These are phyloP conservation scores for Gonocerus acuteangulatus DNA, from an alignment of 2,888 invertebrate species.

Conservation along the genomic window DNA sequence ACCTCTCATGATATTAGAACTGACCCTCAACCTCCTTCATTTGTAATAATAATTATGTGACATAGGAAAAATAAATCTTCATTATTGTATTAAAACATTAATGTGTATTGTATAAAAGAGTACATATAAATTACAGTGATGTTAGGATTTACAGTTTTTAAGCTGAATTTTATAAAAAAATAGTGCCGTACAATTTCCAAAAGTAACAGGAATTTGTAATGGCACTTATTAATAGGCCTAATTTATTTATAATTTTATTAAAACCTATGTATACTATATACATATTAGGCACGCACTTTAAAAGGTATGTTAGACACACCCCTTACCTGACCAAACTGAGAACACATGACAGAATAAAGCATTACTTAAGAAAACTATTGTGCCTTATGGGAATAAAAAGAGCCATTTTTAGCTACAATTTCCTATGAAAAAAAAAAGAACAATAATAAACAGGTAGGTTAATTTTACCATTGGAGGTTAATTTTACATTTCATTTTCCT, in stretches of 20 bases:
- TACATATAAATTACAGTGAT: conserved; percentile 26
- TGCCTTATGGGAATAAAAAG: conserved; percentile 13
- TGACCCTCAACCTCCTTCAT: too few species aligned
- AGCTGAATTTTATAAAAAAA: conserved; percentile 25
- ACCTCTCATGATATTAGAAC: too few species aligned
- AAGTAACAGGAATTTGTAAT: conserved; percentile 1
- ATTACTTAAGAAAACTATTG: background rate
- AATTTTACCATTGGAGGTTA: too few species aligned
- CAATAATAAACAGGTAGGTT: background rate
- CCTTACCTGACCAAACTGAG: conserved; percentile 5
- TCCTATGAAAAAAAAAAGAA: background rate
- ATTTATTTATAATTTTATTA: background rate
- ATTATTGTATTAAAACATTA: conserved; percentile 17
- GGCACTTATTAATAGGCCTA: conserved; percentile 16
- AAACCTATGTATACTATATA: conserved; percentile 18
- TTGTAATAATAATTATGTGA: too few species aligned
- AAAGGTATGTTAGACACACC: conserved; percentile 2
- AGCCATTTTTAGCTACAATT: background rate
- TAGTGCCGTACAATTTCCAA: conserved; percentile 16
- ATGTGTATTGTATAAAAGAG: conserved; percentile 27
- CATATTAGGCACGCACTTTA: conserved; percentile 23
- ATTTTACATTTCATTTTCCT: background rate
- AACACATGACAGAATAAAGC: background rate
- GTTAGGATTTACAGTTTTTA: conserved; percentile 14
- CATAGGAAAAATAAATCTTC: too few species aligned